Evolutionary conservation across 2,113 vertebrate species (phyloP).

Genomic region (Archilochus colubris): DNA sequence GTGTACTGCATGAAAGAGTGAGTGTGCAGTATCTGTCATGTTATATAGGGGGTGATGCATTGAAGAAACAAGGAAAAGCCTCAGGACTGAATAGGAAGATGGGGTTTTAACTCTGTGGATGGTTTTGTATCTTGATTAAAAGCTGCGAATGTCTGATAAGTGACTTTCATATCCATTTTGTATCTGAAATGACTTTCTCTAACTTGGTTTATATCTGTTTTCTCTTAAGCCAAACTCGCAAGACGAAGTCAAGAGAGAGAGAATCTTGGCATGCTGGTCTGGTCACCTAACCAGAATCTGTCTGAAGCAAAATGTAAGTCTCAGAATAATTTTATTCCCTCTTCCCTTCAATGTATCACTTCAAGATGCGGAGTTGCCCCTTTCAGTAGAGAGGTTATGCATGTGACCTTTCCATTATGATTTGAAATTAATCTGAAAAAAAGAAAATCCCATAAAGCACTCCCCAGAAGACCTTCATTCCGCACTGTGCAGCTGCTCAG

Average conservation of each 20-base stretch:
- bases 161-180: conserved; percentile 6
- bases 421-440: conserved; percentile 18
- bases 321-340: background rate
- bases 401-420: background rate
- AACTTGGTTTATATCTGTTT: conserved; percentile 60
- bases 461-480: background rate
- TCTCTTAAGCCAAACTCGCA: conserved; percentile 81
- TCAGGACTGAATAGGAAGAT: conserved; percentile 27
- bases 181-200: conserved; percentile 7
- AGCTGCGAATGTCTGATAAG: conserved; percentile 21
- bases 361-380: background rate
- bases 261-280: conserved; percentile 95
- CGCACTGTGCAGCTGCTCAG: background rate
- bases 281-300: conserved; percentile 91
- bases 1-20: conserved; percentile 5
- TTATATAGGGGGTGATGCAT: conserved; percentile 1
- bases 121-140: conserved; percentile 43
- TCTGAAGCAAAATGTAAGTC: conserved; percentile 93
- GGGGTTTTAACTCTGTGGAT: conserved; percentile 13
- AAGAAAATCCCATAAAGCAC: background rate
- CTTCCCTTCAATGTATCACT: background rate
- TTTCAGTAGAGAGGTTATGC: background rate
- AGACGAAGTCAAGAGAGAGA: conserved; percentile 89
- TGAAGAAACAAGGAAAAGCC: conserved; percentile 41
- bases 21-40: background rate